Evolutionary conservation across 2,797 vertebrate genomes (phyloP), one percentile per base, ranked within the genome.

Genomic region (Tinamus major): DNA sequence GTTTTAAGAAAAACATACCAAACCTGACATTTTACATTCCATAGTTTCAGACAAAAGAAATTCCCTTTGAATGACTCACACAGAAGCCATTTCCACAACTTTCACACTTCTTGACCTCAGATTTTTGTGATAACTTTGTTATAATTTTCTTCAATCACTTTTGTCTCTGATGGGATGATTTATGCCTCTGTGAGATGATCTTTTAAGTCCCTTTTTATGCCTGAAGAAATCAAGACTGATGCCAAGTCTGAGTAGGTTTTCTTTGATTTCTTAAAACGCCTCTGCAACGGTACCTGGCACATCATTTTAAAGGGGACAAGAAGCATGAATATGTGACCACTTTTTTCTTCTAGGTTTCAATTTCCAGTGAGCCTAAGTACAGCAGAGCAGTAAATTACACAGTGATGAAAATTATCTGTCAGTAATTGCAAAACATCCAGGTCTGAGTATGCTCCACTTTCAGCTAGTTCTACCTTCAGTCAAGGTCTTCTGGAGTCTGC

Each of bases 141-240:
- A 35, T 14, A 53, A 85, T 94, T 95, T 90, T 13, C 90, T 71
- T 94, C 85, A 63, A 35, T 79, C 15, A 46, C 77, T 92, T 92
- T 79, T 61, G 42, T 79, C 55, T 42, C 59, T 29, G 29, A 58
- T 84, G 46, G 16, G 27, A 70, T 92, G 51, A 67, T 17, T 23
- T 20, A 3, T 31, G 27, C 31, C 53, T 69, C 77, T 27, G 65
- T 51, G 70, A 94, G 59, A 33, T 33, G 15, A 85, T 35, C 79
- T 93, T 88, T 89, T 53, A 93, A 91, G 31, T 46, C 3, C 29
- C 33, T 6, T 24, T 49, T 33, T 63, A 39, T 55, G 9, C 31
- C 55, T 70, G 58, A 79, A 62, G 65, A 27, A 79, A 80, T 71
- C 6, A 89, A 89, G 83, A 79, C 1, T 26, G 37, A 59, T 56